Conservation (phyloP, 64 coral and sea anemone genomes). For the Porites lutea region DNA sequence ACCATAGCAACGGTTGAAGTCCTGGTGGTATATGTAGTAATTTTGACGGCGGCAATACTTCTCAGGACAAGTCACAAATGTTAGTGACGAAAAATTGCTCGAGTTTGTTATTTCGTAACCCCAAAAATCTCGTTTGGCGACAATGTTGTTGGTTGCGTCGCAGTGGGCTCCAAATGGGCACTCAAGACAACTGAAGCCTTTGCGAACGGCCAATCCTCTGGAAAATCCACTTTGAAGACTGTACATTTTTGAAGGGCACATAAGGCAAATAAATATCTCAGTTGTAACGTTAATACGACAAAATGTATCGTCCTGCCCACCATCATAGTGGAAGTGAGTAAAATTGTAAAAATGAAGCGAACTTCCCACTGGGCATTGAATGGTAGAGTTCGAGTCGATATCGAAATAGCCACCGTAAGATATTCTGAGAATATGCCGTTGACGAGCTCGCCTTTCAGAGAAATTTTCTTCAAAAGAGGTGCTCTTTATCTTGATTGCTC, state of each 20-base stretch:
- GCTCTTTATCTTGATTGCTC: constrained; percentile 11
- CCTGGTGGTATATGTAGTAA: background rate
- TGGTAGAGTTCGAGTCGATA: constrained; percentile 35
- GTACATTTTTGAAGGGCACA: constrained; percentile 42
- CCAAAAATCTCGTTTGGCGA: constrained; percentile 57
- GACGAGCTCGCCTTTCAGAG: background rate
- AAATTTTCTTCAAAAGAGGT: constrained; percentile 7
- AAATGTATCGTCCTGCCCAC: background rate
- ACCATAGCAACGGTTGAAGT: constrained; percentile 60
- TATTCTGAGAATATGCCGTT: background rate
- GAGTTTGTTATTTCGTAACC: constrained; percentile 18
- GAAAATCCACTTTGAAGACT: constrained; percentile 61
- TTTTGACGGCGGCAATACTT: constrained; percentile 30
- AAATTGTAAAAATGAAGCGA: constrained; percentile 13
- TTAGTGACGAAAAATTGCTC: background rate
- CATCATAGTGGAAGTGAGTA: background rate
- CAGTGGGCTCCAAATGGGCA: constrained; percentile 71
- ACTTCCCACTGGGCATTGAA: constrained; percentile 52
- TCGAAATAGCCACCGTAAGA: background rate
- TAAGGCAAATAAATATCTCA: constrained; percentile 11
- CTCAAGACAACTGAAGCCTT: background rate
- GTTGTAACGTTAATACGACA: constrained; percentile 42
- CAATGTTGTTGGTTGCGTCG: background rate
- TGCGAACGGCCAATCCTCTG: background rate
- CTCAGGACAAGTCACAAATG: constrained; percentile 52